These are phyloP conservation scores for Cryptoblepharus egeriae DNA, from an alignment of 2,797 vertebrate species.

Conservation along the genomic window DNA sequence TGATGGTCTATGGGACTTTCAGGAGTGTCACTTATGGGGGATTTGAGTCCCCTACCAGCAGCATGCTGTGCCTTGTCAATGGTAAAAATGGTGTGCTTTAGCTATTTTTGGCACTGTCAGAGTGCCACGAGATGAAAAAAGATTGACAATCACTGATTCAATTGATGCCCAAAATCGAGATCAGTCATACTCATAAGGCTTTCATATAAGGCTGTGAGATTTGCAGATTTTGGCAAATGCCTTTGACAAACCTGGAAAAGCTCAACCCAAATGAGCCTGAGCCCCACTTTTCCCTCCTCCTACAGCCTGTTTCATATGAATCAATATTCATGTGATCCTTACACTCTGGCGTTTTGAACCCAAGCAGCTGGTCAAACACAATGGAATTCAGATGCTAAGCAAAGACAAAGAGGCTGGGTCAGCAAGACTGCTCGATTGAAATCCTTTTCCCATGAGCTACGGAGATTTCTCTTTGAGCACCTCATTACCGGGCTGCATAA, in stretches of 20 bases:
- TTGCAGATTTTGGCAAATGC: not conserved
- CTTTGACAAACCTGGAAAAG: too few species aligned
- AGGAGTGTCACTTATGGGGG: too few species aligned
- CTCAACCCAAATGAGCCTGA: not conserved
- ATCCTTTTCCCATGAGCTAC: slow-evolving; percentile 24
- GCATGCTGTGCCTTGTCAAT: too few species aligned
- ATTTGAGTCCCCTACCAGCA: too few species aligned
- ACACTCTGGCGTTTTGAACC: slow-evolving; percentile 23
- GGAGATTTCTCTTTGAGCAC: slow-evolving; percentile 50
- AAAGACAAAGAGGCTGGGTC: slow-evolving; percentile 24
- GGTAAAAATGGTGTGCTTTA: too few species aligned
- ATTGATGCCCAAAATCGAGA: not conserved
- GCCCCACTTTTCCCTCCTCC: not conserved
- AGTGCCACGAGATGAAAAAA: too few species aligned
- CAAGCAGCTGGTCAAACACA: slow-evolving; percentile 25
- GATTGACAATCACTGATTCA: too few species aligned
- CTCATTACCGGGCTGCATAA: slow-evolving; percentile 60
- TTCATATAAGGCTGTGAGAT: not conserved
- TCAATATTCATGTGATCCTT: not conserved
- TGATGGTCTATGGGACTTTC: too few species aligned
- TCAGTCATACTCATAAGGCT: not conserved
- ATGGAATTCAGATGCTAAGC: slow-evolving; percentile 28
- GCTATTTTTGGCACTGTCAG: too few species aligned
- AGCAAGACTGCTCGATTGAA: slow-evolving; percentile 32
- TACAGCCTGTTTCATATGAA: not conserved